Evolutionary conservation across 1,140 invertebrate species (phyloP), one percentile per base, ranked within the genome.

Genomic region (Pomacea maculata): DNA sequence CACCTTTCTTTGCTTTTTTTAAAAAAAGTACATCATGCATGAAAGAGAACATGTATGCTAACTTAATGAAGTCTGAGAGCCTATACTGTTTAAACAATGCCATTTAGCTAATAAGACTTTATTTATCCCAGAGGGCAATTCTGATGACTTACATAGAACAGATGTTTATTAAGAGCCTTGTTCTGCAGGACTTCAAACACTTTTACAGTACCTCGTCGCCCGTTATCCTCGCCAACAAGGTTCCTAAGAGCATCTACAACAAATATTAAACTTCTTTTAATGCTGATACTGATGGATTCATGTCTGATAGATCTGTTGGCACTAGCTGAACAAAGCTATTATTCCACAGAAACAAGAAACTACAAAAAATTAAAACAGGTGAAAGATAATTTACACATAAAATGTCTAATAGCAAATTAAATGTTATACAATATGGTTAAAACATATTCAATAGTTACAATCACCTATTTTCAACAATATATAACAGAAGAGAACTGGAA

Each of bases 131-230:
- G 25, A 25, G 25, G 25, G 25, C 25, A 25, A 25, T 25, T 25
- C 25, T 61, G 73, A 11, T 70, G 19, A 83, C 95, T 95, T 91
- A 97, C 96, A 92, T 97, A 97, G 92, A 97, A 95, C 57, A 98
- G 92, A 86, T 97, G 96, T 91, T 97, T 97, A 89, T 98, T 98
- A 81, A 97, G 94, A 86, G 94, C 94, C 81, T 94, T 94, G 92
- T 97, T 95, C 90, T 98, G 96, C 76, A 98, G 89, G 61, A 95
- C 94, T 88, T 96, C 95, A 92, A 97, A 97, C 72, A 97, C 94
- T 92, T 97, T 97, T 70, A 94, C 94, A 1, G 95, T 94, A 57
- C 96, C 96, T 83, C 94, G 94, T 82, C 94, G 94, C 55, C 95
- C 95, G 85, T 95, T 96, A 89, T 96, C 95, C 78, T 95, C 94